Evolutionary conservation across 2,797 vertebrate genomes (phyloP).

Genomic region (Podarcis siculus): DNA sequence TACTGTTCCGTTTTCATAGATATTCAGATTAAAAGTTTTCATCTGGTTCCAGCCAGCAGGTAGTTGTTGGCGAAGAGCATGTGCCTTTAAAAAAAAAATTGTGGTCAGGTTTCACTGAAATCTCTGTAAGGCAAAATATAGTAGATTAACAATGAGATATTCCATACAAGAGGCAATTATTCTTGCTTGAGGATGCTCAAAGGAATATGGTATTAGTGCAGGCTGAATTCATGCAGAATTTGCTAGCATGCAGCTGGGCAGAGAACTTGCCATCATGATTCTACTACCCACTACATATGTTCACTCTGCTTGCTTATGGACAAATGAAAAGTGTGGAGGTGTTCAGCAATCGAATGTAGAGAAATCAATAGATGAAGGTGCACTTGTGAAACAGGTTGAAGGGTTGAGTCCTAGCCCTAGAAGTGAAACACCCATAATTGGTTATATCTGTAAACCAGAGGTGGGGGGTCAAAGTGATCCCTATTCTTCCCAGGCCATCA

Average conservation of each 20-base stretch:
- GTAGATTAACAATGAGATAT: not conserved
- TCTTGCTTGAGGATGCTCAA: constrained; percentile 4
- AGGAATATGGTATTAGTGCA: not conserved
- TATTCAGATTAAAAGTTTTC: not conserved
- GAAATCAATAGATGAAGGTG: not conserved
- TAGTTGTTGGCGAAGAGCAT: not conserved
- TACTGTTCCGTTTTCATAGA: not conserved
- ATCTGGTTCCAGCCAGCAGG: not conserved
- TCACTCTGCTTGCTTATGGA: not conserved
- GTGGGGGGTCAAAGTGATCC: not conserved
- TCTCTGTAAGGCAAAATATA: not conserved
- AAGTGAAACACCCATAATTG: not conserved
- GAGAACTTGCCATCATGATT: too few relatives aligned
- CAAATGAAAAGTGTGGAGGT: not conserved
- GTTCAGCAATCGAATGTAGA: not conserved
- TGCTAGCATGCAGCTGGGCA: not conserved
- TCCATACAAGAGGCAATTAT: constrained; percentile 6
- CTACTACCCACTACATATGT: not conserved
- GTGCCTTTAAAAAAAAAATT: not conserved
- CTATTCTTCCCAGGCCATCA: not conserved
- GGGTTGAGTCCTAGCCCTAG: not conserved
- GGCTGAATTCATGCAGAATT: not conserved
- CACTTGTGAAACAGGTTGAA: not conserved
- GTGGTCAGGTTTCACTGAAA: not conserved
- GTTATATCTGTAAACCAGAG: not conserved